These are phyloP conservation scores for Orientallactaga bullata DNA, from an alignment of 2,113 vertebrate genomes.

Conservation along the genomic window DNA sequence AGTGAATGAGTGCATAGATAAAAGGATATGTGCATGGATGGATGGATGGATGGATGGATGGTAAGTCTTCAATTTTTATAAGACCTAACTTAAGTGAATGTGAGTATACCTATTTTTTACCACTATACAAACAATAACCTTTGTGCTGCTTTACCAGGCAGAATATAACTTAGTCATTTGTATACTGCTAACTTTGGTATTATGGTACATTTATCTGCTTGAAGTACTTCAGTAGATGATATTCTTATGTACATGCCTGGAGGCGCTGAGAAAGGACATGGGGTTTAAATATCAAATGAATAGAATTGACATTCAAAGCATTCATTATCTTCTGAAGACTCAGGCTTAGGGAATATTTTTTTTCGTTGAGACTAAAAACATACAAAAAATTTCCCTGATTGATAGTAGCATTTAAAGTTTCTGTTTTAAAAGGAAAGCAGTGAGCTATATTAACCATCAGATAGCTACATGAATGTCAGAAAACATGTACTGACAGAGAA, in stretches of 20 bases:
- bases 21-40: neutral
- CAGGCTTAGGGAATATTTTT: slow-evolving; percentile 9
- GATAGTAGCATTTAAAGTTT: slow-evolving; percentile 62
- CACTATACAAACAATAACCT: neutral
- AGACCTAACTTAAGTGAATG: neutral
- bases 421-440: slow-evolving; percentile 61
- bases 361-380: slow-evolving; percentile 38
- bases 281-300: slow-evolving; percentile 78
- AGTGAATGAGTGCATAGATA: neutral
- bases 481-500: slow-evolving; percentile 24
- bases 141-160: neutral
- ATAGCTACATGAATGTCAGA: slow-evolving; percentile 26
- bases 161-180: slow-evolving; percentile 9
- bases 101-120: slow-evolving; percentile 4
- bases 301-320: slow-evolving; percentile 68
- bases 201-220: slow-evolving; percentile 51
- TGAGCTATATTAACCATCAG: slow-evolving; percentile 8
- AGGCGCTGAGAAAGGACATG: slow-evolving; percentile 54
- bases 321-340: slow-evolving; percentile 66
- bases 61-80: neutral
- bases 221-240: slow-evolving; percentile 56
- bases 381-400: slow-evolving; percentile 57
- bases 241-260: slow-evolving; percentile 60
- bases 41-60: neutral
- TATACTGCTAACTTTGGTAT: slow-evolving; percentile 30